These are phyloP conservation scores for Oligia fasciuncula DNA, from an alignment of 2,888 invertebrate species.

Conservation along the genomic window DNA sequence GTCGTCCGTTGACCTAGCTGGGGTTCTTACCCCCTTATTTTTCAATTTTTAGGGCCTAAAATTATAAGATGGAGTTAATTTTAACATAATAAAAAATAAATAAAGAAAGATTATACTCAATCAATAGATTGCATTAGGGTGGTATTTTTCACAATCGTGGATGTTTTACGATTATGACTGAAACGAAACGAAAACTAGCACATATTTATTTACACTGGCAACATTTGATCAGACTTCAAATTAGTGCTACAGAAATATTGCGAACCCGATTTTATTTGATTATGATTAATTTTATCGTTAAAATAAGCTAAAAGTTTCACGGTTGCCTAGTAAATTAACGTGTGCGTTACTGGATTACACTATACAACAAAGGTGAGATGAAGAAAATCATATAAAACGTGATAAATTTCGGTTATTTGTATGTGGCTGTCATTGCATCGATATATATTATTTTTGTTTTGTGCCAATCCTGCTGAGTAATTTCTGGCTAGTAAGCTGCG, in stretches of 20 bases:
- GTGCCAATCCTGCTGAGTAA: constrained; percentile 76
- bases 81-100: neutral
- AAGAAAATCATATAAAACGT: constrained; percentile 9
- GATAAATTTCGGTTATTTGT: constrained; percentile 30
- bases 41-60: no score
- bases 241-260: constrained; percentile 58
- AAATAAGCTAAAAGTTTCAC: constrained; percentile 58
- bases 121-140: neutral
- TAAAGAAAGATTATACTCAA: neutral
- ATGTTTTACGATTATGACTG: neutral
- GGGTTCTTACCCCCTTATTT: no score
- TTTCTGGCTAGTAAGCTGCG: constrained; percentile 61
- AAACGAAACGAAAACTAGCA: constrained; percentile 47
- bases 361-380: constrained; percentile 59
- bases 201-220: constrained; percentile 48
- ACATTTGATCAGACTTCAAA: constrained; percentile 65
- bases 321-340: constrained; percentile 48
- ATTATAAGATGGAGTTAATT: no score
- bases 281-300: constrained; percentile 64
- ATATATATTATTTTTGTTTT: constrained; percentile 73
- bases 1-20: no score
- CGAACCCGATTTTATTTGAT: constrained; percentile 63
- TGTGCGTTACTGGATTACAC: constrained; percentile 36
- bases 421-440: constrained; percentile 55
- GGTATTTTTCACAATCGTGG: neutral